A percentile compares a stretch with the other conserved stretches of the same genome.
phyloP scores from a whole-genome alignment of 2,113 vertebrate species.

The Lethenteron reissneri region DNA sequence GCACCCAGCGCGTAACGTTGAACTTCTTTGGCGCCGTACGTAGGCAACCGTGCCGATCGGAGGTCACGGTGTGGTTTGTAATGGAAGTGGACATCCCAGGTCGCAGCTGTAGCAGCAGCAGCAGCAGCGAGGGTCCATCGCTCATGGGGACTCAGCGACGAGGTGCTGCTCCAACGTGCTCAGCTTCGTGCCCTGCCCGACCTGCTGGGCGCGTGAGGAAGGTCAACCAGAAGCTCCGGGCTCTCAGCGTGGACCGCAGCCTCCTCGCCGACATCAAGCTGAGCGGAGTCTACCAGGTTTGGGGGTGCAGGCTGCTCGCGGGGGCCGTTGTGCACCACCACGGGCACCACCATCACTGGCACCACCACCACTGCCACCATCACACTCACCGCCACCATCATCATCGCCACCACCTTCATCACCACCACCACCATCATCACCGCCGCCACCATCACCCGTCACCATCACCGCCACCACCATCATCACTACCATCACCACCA shows the following conservation, averaged over 20 bases:
- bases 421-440: neutral
- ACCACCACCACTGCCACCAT: neutral
- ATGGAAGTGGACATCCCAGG: no score
- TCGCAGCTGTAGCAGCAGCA: neutral
- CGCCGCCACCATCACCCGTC: neutral
- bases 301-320: neutral
- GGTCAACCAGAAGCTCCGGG: slow-evolving; percentile 49
- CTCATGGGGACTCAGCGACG: slow-evolving; percentile 68
- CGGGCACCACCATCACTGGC: neutral
- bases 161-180: slow-evolving; percentile 80
- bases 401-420: neutral
- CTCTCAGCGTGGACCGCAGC: slow-evolving; percentile 60
- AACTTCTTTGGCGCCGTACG: no score
- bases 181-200: slow-evolving; percentile 48
- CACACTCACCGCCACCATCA: neutral
- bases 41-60: no score
- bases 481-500: no score
- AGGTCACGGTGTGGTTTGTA: no score
- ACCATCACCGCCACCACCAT: neutral
- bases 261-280: slow-evolving; percentile 45
- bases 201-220: slow-evolving; percentile 42
- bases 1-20: no score
- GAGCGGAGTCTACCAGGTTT: slow-evolving; percentile 60
- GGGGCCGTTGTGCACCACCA: neutral
- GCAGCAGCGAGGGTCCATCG: slow-evolving; percentile 18